Base-by-base conservation (phyloP, 2,888 invertebrate genomes). In the Bellardia pandia region DNA sequence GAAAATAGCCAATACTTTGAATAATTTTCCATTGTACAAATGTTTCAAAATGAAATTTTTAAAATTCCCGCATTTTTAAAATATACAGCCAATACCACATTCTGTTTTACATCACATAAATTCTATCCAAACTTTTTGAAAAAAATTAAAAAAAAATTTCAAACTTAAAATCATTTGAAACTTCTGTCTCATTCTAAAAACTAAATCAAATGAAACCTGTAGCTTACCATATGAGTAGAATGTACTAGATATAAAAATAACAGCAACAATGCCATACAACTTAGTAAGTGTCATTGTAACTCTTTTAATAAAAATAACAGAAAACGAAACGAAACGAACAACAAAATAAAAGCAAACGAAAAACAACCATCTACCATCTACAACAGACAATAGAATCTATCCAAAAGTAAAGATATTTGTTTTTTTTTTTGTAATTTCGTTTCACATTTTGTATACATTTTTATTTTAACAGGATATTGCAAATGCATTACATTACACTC, bases 381-480 rank as follows among this genome's bases (percentile, higher is more conserved):
- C 64, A 68, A 66, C 53, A 78, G 74, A 86, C 78, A 82, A 78
- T 82, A 82, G 82, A 86, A 86, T 75, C 86, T 80, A 80, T 76
- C 76, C 76, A 76, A 76, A 83, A 60, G 66, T 33, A 71, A 83
- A 62, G 62, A 71, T 58, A 23, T 23, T 23, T 23, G 1, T 23
- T 23, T 23, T 23, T 23, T 66, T 86, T 86, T 79, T 82, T 86
- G 78, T 71, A 75, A 83, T 75, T 78, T 79, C 58, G 51, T 77
- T 72, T 77, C 23, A 14, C 66, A 66, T 56, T 74, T 78, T n/a
- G 23, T 58, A 60, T 37, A 45, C 40, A 23, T 51, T 77, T 71
- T 68, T 79, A 51, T 56, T 83, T 79, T 45, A 81, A 77, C 84
- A 85, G 85, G 85, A 87, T 87, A 87, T 85, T 77, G 66, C 72